Conservation (phyloP, 1,140 invertebrate species). For the Melanaphis sacchari region DNA sequence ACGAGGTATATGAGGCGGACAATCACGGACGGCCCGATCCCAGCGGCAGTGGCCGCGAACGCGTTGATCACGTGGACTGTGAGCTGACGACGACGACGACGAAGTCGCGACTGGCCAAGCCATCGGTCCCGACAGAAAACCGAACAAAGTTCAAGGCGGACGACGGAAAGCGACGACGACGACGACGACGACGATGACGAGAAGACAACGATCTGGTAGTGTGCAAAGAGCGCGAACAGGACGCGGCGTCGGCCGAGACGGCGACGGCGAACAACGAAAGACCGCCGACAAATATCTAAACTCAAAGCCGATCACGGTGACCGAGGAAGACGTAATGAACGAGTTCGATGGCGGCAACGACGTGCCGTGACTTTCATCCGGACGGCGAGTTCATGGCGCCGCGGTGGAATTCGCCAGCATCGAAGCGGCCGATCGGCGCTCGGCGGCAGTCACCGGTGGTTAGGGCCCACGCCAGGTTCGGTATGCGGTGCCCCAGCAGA, state of each 20-base stretch:
- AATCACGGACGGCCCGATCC: slow-evolving; percentile 35
- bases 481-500: too few relatives aligned
- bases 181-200: not conserved
- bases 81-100: slow-evolving; percentile 12
- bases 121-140: not conserved
- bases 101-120: not conserved
- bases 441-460: too few relatives aligned
- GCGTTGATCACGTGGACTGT: slow-evolving; percentile 24
- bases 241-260: not conserved
- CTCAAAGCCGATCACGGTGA: slow-evolving; percentile 34
- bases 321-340: slow-evolving; percentile 22
- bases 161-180: not conserved
- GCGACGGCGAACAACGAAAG: not conserved
- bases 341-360: not conserved
- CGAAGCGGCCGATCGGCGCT: not conserved
- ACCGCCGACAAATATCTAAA: not conserved
- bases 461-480: too few relatives aligned
- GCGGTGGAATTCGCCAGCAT: not conserved
- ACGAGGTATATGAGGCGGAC: slow-evolving; percentile 26
- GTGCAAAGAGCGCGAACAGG: not conserved
- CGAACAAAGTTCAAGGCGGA: not conserved
- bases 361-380: not conserved
- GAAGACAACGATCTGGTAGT: not conserved
- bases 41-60: not conserved
- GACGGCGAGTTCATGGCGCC: slow-evolving; percentile 35